Conservation (phyloP, 2,888 invertebrate species). For the Limulus polyphemus region DNA sequence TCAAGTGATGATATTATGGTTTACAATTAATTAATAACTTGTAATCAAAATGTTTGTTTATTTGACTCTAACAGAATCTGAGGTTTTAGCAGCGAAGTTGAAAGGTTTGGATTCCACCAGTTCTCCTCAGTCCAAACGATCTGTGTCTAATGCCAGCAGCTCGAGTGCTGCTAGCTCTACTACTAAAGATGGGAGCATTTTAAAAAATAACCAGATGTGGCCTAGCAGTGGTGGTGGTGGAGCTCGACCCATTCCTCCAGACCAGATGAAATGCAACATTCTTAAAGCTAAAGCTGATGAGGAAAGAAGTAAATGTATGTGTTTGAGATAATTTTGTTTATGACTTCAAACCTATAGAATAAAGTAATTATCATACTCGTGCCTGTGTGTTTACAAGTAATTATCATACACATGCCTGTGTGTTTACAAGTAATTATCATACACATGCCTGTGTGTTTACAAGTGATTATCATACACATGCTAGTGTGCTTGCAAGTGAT, state of each 20-base stretch:
- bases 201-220: constrained; percentile 20
- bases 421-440: no score
- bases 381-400: no score
- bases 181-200: constrained; percentile 9
- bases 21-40: no score
- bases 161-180: constrained; percentile 1
- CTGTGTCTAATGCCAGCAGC: constrained; percentile 4
- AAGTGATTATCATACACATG: no score
- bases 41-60: neutral
- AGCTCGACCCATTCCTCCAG: constrained; percentile 20
- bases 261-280: constrained; percentile 26
- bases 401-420: no score
- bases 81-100: constrained; percentile 17
- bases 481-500: no score
- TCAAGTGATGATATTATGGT: no score
- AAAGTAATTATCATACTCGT: no score
- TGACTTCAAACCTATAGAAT: no score
- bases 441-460: no score
- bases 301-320: constrained; percentile 5
- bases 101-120: constrained; percentile 18
- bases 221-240: constrained; percentile 16
- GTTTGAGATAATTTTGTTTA: no score
- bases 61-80: constrained; percentile 9
- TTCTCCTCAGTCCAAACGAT: constrained; percentile 4
- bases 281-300: constrained; percentile 24